These are phyloP conservation scores for Adelognathus sp. DNA, from an alignment of 2,888 invertebrate species.

Conservation along the genomic window DNA sequence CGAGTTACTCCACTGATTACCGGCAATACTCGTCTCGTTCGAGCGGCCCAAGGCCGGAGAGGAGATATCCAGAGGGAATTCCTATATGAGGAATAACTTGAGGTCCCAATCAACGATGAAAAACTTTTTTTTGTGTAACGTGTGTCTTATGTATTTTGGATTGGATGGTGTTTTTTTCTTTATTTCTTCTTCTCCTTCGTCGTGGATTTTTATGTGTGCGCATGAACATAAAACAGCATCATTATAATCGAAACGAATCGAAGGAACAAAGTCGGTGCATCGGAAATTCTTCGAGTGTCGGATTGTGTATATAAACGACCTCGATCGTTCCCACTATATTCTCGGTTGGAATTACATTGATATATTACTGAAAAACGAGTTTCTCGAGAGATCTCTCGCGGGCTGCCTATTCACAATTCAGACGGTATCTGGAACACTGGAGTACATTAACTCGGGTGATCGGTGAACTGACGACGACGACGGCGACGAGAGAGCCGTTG, in stretches of 20 bases:
- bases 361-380: constrained; percentile 49
- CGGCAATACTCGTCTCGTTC: neutral
- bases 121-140: neutral
- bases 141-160: constrained; percentile 6
- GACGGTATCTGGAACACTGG: constrained; percentile 35
- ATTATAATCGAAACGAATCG: constrained; percentile 14
- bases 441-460: constrained; percentile 44
- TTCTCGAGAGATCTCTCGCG: constrained; percentile 28
- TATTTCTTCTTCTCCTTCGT: no score
- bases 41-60: constrained; percentile 5
- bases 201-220: neutral
- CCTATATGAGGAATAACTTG: constrained; percentile 3
- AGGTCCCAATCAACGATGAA: constrained; percentile 3
- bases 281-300: constrained; percentile 13
- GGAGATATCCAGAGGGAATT: constrained; percentile 8
- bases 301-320: constrained; percentile 25
- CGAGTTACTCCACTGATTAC: constrained; percentile 38
- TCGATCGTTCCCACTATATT: constrained; percentile 33
- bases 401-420: constrained; percentile 6
- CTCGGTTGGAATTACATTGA: constrained; percentile 39
- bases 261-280: neutral
- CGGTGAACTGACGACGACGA: constrained; percentile 19
- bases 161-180: neutral
- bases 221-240: neutral
- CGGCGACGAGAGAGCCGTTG: no score